phyloP scores from a whole-genome alignment of 2,113 vertebrate species.

The Amblyopsis rosae region DNA sequence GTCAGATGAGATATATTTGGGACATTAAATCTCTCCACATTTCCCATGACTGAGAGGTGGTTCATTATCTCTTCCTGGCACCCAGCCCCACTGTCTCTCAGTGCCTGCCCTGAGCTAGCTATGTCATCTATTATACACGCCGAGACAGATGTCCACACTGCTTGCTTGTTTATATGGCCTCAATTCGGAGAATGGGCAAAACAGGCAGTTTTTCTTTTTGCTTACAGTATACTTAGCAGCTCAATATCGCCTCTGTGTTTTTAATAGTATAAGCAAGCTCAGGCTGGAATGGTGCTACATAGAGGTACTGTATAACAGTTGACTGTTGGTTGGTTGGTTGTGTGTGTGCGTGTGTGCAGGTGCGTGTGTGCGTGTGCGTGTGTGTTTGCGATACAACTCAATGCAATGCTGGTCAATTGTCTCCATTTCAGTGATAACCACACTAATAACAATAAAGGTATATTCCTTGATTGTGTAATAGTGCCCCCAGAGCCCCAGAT shows the following conservation, averaged over 20 bases:
- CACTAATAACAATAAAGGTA: no score
- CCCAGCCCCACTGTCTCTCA: slow-evolving; percentile 54
- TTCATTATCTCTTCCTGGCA: slow-evolving; percentile 71
- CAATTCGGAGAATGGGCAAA: slow-evolving; percentile 47
- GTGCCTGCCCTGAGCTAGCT: slow-evolving; percentile 70
- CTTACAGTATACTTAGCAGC: slow-evolving; percentile 38
- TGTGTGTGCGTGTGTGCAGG: not conserved
- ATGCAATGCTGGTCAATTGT: no score
- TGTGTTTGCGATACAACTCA: not conserved
- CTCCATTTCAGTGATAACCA: no score
- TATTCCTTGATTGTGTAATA: no score
- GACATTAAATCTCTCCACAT: slow-evolving; percentile 56
- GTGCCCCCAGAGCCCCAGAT: no score
- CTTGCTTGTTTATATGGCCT: slow-evolving; percentile 64
- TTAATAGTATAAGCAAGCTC: slow-evolving; percentile 35
- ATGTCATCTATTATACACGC: slow-evolving; percentile 73
- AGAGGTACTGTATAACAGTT: slow-evolving; percentile 37
- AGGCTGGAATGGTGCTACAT: slow-evolving; percentile 44
- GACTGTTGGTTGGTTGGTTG: slow-evolving; percentile 60
- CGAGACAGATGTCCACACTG: slow-evolving; percentile 71
- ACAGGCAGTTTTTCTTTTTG: slow-evolving; percentile 53
- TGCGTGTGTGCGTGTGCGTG: not conserved
- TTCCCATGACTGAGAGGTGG: slow-evolving; percentile 61
- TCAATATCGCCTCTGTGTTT: slow-evolving; percentile 19
- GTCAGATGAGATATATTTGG: slow-evolving; percentile 67